Evolutionary conservation across 2,797 vertebrate species (phyloP), one percentile per base, ranked within the genome.

Genomic region (Arctocebus calabarensis): DNA sequence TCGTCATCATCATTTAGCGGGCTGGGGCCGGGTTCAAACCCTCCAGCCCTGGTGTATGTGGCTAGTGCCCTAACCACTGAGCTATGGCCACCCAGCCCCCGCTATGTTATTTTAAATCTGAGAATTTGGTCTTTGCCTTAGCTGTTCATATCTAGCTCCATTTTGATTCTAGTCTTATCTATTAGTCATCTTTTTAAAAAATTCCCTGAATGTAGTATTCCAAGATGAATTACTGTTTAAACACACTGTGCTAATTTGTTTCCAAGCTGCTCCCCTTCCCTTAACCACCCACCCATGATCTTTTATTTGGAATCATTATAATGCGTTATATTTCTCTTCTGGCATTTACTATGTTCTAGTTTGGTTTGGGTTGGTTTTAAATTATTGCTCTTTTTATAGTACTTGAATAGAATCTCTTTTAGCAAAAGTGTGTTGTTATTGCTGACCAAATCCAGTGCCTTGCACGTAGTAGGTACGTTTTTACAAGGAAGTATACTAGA

Each of bases 251-350:
- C 57, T 43, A 32, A 81, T 89, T 78, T 48, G n/a, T 59, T 96
- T 45, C 27, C 66, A 62, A 16, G 34, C n/a, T 75, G 23, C 32
- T 40, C 43, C 25, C 22, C 14, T 37, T 68, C 32, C 64, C 32
- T 68, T 32, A 68, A 7, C 27, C 7, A 27, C 4, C n/a, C 37
- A 52, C 14, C 27, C 57, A 34, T 62, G 48, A 32, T 84, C n/a
- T 84, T 88, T 75, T 81, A 74, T 88, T 92, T 77, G 40, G 37
- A 70, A 84, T 81, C 40, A 29, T 32, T 90, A 32, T 89, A 77
- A 40, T 34, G 23, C 29, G 57, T 75, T 62, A 16, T 81, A 29
- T 85, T 96, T 90, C 16, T 88, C 59, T 94, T 77, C 25, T 34
- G 37, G 37, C 37, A 73, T 73, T 90, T 94, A 88, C 43, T 62